Conservation (phyloP, 2,888 invertebrate species). For the Clepsis dumicolana region DNA sequence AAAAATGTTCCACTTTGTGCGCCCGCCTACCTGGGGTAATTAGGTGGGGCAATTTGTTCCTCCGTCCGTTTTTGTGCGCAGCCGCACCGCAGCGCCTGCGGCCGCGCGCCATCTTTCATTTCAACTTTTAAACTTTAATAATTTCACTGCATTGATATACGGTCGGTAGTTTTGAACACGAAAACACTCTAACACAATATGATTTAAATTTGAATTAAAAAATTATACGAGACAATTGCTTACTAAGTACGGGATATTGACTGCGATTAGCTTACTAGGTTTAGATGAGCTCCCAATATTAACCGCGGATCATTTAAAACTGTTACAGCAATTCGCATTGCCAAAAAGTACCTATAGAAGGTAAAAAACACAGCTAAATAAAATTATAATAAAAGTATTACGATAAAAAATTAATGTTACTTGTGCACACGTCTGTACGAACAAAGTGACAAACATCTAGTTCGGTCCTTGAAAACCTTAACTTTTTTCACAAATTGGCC, state of each 20-base stretch:
- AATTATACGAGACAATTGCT: too few species aligned
- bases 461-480: background rate
- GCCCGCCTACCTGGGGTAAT: conserved; percentile 75
- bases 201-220: too few species aligned
- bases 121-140: conserved; percentile 52
- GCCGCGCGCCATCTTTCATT: conserved; percentile 53
- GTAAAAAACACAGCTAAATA: background rate
- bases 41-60: conserved; percentile 71
- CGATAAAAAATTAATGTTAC: conserved; percentile 3
- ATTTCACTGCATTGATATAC: conserved; percentile 19
- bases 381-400: background rate
- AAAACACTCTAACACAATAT: background rate
- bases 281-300: too few species aligned
- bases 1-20: conserved; percentile 58
- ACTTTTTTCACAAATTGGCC: conserved; percentile 16
- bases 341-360: too few species aligned
- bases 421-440: conserved; percentile 26
- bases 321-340: too few species aligned
- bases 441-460: background rate
- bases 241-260: too few species aligned
- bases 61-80: conserved; percentile 57
- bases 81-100: conserved; percentile 55
- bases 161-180: conserved; percentile 16
- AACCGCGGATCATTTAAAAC: too few species aligned
- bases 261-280: too few species aligned